Percentiles rank a stretch among this genome's conserved stretches.
Evolutionary conservation across 2,797 vertebrate species (phyloP).

Genomic region (Clarias fuscus): DNA sequence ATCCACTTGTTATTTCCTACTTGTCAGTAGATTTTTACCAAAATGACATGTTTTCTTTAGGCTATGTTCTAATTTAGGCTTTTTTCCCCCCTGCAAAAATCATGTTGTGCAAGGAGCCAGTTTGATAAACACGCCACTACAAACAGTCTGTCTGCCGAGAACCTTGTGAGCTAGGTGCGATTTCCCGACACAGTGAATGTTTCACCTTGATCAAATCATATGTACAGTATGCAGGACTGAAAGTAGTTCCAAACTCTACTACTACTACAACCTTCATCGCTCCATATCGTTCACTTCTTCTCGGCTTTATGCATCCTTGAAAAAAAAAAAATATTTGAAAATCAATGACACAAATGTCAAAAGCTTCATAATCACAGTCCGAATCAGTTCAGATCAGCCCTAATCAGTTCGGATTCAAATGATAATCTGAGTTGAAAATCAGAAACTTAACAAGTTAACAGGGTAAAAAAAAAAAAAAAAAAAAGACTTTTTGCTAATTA

Average conservation of each 20-base stretch:
- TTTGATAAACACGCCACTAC: neutral
- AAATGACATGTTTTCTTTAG: neutral
- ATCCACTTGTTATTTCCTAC: neutral
- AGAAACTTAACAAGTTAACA: neutral
- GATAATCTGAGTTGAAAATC: neutral
- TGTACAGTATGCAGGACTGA: no score
- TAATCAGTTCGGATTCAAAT: neutral
- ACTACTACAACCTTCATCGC: no score
- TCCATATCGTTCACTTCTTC: no score
- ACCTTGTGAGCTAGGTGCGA: neutral
- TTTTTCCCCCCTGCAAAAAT: neutral
- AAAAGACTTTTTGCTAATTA: no score
- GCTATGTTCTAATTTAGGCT: neutral
- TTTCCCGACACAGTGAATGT: neutral
- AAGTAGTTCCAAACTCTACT: no score
- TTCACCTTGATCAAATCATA: neutral
- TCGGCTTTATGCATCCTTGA: no score
- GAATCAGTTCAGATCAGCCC: no score
- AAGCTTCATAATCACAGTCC: no score
- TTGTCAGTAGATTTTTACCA: neutral
- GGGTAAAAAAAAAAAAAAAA: neutral
- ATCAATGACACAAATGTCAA: no score
- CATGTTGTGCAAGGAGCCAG: neutral
- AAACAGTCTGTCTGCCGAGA: neutral
- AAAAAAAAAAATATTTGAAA: no score